Evolutionary conservation across 2,888 invertebrate species (phyloP), one percentile per base, ranked within the genome.

Genomic region (Allacma fusca): DNA sequence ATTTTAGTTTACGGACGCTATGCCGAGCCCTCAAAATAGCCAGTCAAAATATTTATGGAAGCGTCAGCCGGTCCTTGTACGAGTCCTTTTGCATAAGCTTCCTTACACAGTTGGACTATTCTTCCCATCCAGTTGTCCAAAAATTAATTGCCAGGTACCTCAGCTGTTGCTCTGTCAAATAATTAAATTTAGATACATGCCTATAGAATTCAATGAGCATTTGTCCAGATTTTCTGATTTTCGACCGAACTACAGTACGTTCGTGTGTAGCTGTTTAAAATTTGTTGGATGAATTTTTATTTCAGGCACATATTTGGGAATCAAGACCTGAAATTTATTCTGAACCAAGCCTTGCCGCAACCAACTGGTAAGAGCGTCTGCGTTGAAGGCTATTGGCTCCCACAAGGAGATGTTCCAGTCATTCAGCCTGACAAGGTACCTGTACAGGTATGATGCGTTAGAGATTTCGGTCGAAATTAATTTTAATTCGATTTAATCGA

Each of bases 51-150:
- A 91, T 93, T 57, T 98, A 96, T 86, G 93, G 93, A 5, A 92
- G 91, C 67, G 90, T 93, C 5, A 89, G 91, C 21, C 90, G 96
- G 78, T 97, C 97, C 28, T 87, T 99, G 1, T 97, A 94, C 86
- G 98, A 97, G 88, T 93, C 94, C 0, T 95, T 98, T 86, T 97
- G 95, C 85, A 88, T 99, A 78, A 96, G 97, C 85, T 99, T 99
- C 86, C 89, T 99, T 0, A 98, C 98, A 0, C 98, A 98, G 86
- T 87, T 99, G 67, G 96, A 98, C 87, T 89, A 92, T n/a, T 88
- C 89, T 0, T 98, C 97, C 0, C 94, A 97, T 87, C 91, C 91
- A 0, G 87, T 91, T 69, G 96, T 98, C 0, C 90, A 93, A 86
- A 88, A 89, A 73, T 90, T 95, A 87, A 93, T 98, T 80, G 89